Evolutionary conservation across 2,113 vertebrate genomes (phyloP).

Genomic region (Poicephalus gulielmi): DNA sequence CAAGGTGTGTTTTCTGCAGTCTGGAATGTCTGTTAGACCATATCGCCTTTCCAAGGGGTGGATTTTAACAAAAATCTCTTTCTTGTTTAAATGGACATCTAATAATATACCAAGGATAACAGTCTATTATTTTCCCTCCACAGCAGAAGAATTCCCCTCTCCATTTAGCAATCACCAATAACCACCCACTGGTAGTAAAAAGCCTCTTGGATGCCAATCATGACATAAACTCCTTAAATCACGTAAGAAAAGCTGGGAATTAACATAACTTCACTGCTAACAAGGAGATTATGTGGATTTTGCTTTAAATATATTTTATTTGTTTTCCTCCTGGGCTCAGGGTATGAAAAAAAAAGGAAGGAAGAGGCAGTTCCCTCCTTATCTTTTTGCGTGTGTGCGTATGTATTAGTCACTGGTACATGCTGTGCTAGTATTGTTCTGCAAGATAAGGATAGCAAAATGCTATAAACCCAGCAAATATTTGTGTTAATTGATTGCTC

Average conservation of each 20-base stretch:
- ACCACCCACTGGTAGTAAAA: slow-evolving; percentile 76
- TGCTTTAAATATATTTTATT: not conserved
- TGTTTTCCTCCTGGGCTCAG: not conserved
- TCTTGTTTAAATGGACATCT: not conserved
- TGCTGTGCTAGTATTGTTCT: not conserved
- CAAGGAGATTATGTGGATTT: not conserved
- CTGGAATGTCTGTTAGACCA: not conserved
- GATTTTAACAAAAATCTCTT: not conserved
- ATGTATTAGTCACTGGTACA: not conserved
- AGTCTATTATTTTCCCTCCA: slow-evolving; percentile 34
- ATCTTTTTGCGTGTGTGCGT: not conserved
- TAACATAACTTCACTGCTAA: not conserved
- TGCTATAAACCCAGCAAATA: not conserved
- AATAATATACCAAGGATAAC: not conserved
- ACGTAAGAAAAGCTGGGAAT: slow-evolving; percentile 68
- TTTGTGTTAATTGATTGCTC: not conserved
- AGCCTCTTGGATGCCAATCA: slow-evolving; percentile 79
- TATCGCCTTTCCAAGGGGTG: rapidly evolving
- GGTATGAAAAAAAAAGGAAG: not conserved
- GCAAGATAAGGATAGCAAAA: not conserved
- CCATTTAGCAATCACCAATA: slow-evolving; percentile 84
- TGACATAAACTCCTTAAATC: slow-evolving; percentile 76
- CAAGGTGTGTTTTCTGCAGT: not conserved
- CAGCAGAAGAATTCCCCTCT: slow-evolving; percentile 83
- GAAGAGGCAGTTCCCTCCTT: not conserved